These are phyloP conservation scores for Zele albiditarsus DNA, from an alignment of 2,888 invertebrate genomes.

Conservation along the genomic window DNA sequence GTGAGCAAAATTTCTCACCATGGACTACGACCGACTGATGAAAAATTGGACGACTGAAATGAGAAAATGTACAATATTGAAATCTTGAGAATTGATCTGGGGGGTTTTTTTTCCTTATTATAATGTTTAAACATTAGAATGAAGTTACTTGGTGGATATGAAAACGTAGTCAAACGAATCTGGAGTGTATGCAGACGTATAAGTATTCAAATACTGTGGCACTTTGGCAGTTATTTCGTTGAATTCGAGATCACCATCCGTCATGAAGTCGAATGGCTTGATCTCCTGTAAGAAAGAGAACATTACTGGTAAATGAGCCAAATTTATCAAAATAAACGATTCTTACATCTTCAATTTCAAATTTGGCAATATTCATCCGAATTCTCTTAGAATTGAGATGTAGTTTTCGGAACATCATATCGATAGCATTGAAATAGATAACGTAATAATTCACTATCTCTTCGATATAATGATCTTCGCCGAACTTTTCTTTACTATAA, in stretches of 20 bases:
- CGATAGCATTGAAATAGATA: background rate
- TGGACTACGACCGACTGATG: background rate
- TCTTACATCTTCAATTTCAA: background rate
- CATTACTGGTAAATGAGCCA: too few species aligned
- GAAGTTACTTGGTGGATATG: background rate
- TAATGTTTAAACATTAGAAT: too few species aligned
- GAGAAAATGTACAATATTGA: background rate
- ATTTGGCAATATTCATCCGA: background rate
- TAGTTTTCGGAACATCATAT: background rate
- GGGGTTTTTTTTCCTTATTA: too few species aligned
- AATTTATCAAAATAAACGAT: background rate
- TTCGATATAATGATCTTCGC: background rate
- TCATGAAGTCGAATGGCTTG: background rate
- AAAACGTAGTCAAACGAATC: background rate
- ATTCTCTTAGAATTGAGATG: background rate
- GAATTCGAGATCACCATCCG: background rate
- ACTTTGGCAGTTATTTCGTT: background rate
- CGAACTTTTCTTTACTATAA: background rate
- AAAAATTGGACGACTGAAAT: background rate
- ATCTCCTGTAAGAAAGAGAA: background rate
- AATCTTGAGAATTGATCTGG: too few species aligned
- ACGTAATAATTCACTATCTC: background rate
- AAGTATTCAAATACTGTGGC: background rate
- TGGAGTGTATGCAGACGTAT: background rate
- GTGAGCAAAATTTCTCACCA: background rate